These are phyloP conservation scores for Nasonovia ribisnigri DNA, from an alignment of 2,888 invertebrate species.

Conservation along the genomic window DNA sequence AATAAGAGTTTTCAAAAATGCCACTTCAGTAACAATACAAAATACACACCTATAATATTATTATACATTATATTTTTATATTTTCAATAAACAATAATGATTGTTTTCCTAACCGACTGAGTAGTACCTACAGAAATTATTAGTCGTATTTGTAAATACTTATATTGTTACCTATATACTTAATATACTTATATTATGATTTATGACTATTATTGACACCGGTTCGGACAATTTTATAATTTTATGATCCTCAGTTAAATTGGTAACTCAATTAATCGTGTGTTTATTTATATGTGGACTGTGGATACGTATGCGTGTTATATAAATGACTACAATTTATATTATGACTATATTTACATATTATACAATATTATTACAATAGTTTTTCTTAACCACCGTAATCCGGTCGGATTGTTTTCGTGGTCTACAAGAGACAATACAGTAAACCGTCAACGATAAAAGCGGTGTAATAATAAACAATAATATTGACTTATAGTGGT, in stretches of 20 bases:
- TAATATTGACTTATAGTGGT: background rate
- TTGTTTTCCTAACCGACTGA: background rate
- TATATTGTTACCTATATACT: too few relatives aligned
- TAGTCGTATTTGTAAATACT: background rate
- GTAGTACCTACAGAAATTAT: background rate
- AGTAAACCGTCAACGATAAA: background rate
- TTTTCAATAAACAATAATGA: background rate
- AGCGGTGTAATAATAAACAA: background rate
- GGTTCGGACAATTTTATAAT: background rate
- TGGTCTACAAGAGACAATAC: background rate
- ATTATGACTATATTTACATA: too few relatives aligned
- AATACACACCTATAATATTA: too few relatives aligned
- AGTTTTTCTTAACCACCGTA: background rate
- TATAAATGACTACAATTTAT: background rate
- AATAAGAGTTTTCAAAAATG: background rate
- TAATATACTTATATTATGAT: too few relatives aligned
- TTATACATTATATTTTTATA: background rate
- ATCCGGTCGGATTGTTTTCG: background rate
- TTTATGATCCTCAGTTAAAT: background rate
- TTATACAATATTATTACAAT: background rate
- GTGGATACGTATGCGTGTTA: background rate
- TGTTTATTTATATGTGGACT: background rate
- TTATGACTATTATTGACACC: background rate
- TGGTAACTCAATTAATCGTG: background rate
- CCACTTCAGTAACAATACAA: background rate